phyloP scores from a whole-genome alignment of 2,888 invertebrate species.

The Amiota communis region DNA sequence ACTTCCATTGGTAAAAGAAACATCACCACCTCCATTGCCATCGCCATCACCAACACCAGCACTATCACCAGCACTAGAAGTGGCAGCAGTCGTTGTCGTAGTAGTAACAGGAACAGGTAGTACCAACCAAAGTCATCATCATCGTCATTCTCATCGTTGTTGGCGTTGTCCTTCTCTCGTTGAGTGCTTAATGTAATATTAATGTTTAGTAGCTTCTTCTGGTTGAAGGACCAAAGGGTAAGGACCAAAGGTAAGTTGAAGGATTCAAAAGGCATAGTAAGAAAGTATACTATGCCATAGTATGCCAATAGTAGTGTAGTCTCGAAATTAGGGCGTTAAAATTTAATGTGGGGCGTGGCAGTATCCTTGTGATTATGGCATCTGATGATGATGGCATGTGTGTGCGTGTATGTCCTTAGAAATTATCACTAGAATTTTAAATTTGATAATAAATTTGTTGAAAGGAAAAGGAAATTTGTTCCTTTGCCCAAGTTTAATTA shows the following conservation, averaged over 20 bases:
- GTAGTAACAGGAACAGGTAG: background rate
- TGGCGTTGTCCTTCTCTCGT: background rate
- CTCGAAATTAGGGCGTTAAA: constrained; percentile 18
- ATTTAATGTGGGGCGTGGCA: constrained; percentile 23
- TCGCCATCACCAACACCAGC: no score
- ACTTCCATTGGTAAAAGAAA: background rate
- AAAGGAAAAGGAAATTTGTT: no score
- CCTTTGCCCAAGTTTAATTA: no score
- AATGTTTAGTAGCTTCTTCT: constrained; percentile 65
- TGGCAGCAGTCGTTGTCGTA: background rate
- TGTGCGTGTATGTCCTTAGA: no score
- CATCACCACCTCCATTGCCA: constrained; percentile 1
- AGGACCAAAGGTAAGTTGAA: no score
- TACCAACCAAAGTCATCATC: background rate
- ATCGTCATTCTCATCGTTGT: no score
- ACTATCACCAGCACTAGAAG: background rate
- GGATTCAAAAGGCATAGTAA: background rate
- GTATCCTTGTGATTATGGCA: no score
- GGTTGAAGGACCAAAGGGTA: constrained; percentile 13
- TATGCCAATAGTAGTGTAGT: no score
- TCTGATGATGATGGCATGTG: no score
- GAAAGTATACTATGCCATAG: constrained; percentile 4
- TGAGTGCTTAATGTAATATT: constrained; percentile 62
- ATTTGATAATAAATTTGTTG: no score
- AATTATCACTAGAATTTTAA: no score